These are phyloP conservation scores for Lordiphosa mommai DNA, from an alignment of 1,140 invertebrate species.

Conservation along the genomic window DNA sequence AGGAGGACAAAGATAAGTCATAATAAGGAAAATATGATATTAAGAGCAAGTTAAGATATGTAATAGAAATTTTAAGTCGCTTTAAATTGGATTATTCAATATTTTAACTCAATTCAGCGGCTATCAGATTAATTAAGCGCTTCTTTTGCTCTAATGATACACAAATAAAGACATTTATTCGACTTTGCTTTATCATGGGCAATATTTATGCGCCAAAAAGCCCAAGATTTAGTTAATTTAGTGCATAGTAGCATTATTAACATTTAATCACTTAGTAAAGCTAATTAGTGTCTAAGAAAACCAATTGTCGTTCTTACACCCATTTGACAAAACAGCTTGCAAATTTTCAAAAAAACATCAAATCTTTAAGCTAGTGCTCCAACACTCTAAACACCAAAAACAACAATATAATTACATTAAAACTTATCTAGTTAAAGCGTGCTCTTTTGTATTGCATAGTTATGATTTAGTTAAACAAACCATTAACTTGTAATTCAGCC, in stretches of 20 bases:
- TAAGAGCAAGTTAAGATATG: too few relatives aligned
- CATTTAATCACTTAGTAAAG: too few relatives aligned
- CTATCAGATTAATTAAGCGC: constrained; percentile 2
- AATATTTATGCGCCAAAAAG: too few relatives aligned
- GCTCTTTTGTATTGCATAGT: constrained; percentile 22
- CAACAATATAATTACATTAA: constrained; percentile 24
- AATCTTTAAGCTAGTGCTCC: constrained; percentile 34
- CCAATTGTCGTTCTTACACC: too few relatives aligned
- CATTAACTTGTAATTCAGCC: constrained; percentile 82
- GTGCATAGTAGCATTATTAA: too few relatives aligned
- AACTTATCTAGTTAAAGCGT: constrained; percentile 35
- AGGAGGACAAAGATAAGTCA: too few relatives aligned
- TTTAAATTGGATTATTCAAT: too few relatives aligned
- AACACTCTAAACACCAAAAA: constrained; percentile 37
- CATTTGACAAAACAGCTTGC: constrained; percentile 7
- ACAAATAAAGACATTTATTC: not conserved
- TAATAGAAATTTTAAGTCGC: not conserved
- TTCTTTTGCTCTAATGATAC: not conserved
- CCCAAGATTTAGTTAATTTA: too few relatives aligned
- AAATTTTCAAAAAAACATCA: not conserved
- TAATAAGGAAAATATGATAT: too few relatives aligned
- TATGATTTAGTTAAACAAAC: constrained; percentile 69
- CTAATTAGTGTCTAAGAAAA: too few relatives aligned
- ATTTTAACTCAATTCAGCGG: constrained; percentile 2
- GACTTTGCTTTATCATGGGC: too few relatives aligned